Conservation (phyloP, 2,888 invertebrate species). For the Andrena trimmerana region DNA sequence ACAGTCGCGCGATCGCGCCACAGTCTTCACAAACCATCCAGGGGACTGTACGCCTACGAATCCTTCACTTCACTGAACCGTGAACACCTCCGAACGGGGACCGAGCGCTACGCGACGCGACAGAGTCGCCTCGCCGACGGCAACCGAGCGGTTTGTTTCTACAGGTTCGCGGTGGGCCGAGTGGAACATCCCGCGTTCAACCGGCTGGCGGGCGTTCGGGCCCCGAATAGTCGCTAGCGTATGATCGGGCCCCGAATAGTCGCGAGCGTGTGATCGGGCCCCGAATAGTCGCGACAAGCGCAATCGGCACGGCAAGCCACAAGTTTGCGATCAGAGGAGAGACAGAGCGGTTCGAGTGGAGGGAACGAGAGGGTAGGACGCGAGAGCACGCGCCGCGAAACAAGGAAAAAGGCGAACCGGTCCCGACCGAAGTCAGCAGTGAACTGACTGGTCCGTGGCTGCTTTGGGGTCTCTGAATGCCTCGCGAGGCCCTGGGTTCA, state of each 20-base stretch:
- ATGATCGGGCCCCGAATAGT: neutral
- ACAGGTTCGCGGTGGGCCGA: neutral
- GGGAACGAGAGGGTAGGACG: neutral
- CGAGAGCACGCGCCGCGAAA: slow-evolving; percentile 50
- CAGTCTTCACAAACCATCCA: slow-evolving; percentile 10
- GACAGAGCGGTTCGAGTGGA: neutral
- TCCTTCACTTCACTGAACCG: slow-evolving; percentile 6
- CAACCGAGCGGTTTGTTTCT: slow-evolving; percentile 17
- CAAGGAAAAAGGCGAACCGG: slow-evolving; percentile 71
- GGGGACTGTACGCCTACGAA: slow-evolving; percentile 9
- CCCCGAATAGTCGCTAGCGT: neutral
- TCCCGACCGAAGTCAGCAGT: slow-evolving; percentile 83
- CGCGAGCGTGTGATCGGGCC: slow-evolving; percentile 1
- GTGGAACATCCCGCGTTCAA: slow-evolving; percentile 33
- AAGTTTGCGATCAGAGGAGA: neutral
- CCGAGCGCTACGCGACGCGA: slow-evolving; percentile 6
- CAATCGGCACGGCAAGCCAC: neutral
- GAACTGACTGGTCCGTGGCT: slow-evolving; percentile 81
- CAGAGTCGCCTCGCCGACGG: slow-evolving; percentile 44
- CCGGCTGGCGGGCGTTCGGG: neutral
- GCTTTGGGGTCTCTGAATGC: slow-evolving; percentile 80
- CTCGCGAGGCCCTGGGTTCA: slow-evolving; percentile 79
- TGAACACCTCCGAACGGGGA: slow-evolving; percentile 15
- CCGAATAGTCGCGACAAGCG: slow-evolving; percentile 24
- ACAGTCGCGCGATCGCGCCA: slow-evolving; percentile 15